Conservation (phyloP, 2,888 invertebrate genomes). For the Pasiphila rectangulata region DNA sequence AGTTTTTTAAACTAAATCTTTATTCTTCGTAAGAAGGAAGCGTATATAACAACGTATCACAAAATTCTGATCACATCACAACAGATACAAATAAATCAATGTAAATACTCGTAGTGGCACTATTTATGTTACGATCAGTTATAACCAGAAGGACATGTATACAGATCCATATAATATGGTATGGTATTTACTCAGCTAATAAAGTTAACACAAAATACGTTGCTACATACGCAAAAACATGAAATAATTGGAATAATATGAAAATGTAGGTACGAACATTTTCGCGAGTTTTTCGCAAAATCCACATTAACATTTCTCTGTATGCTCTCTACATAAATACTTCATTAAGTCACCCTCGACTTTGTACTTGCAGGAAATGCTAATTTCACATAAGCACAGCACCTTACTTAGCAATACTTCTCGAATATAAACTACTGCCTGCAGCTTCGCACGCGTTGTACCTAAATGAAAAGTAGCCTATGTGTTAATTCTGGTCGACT, state of each 20-base stretch:
- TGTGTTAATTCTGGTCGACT: too few relatives aligned
- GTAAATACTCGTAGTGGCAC: too few relatives aligned
- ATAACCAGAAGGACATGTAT: too few relatives aligned
- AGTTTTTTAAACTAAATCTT: too few relatives aligned
- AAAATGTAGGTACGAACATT: constrained; percentile 7
- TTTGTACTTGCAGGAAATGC: constrained; percentile 30
- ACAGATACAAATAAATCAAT: too few relatives aligned
- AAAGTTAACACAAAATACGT: too few relatives aligned
- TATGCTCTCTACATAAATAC: constrained; percentile 27
- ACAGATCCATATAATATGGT: too few relatives aligned
- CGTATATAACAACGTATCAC: too few relatives aligned
- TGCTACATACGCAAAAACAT: background rate
- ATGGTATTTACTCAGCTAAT: too few relatives aligned
- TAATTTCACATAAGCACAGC: constrained; percentile 37
- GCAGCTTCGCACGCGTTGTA: background rate
- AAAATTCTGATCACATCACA: too few relatives aligned
- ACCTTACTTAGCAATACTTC: background rate
- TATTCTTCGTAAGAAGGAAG: too few relatives aligned
- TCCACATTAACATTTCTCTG: constrained; percentile 13
- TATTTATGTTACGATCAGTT: too few relatives aligned
- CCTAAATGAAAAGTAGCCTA: background rate
- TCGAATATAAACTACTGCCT: constrained; percentile 36
- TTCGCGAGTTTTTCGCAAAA: constrained; percentile 10
- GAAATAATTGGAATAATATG: constrained; percentile 7
- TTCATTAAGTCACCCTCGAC: constrained; percentile 26